These are phyloP conservation scores for Pterostichus madidus DNA, from an alignment of 2,888 invertebrate species.

Conservation along the genomic window DNA sequence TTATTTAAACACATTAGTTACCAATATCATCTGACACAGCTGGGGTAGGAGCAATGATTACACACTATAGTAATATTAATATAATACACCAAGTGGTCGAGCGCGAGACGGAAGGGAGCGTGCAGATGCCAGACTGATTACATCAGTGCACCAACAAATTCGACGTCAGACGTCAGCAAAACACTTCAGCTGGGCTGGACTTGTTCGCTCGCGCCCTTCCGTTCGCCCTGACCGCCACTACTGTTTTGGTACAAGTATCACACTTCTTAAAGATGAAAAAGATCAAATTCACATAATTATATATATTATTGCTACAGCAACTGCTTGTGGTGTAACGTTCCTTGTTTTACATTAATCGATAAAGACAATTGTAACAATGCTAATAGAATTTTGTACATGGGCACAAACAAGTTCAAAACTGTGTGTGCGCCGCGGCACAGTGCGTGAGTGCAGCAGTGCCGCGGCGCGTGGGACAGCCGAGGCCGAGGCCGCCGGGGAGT, in stretches of 20 bases:
- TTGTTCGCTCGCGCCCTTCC: constrained; percentile 26
- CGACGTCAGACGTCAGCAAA: constrained; percentile 24
- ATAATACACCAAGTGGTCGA: constrained; percentile 66
- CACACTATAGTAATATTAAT: constrained; percentile 61
- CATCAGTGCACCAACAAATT: constrained; percentile 20
- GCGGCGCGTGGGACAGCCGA: constrained; percentile 50
- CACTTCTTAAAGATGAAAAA: constrained; percentile 72
- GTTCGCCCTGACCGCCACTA: constrained; percentile 57
- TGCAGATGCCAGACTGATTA: constrained; percentile 37
- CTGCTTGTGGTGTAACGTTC: constrained; percentile 70
- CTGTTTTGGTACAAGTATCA: constrained; percentile 70
- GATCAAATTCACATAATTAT: constrained; percentile 66
- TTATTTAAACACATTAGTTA: constrained; percentile 63
- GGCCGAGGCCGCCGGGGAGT: constrained; percentile 37
- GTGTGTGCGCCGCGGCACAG: constrained; percentile 49
- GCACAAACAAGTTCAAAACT: constrained; percentile 66
- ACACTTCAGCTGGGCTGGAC: constrained; percentile 5
- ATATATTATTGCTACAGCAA: constrained; percentile 79
- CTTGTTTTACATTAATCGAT: constrained; percentile 67
- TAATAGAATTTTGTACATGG: constrained; percentile 67
- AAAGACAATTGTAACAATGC: constrained; percentile 66
- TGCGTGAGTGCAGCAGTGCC: constrained; percentile 37
- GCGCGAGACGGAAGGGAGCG: constrained; percentile 46
- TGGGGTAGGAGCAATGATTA: constrained; percentile 65
- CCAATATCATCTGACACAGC: constrained; percentile 66